Percentiles rank a stretch among this genome's conserved stretches.
These are phyloP conservation scores for Threskiornis aethiopicus DNA, from an alignment of 2,797 vertebrate species.

Conservation along the genomic window DNA sequence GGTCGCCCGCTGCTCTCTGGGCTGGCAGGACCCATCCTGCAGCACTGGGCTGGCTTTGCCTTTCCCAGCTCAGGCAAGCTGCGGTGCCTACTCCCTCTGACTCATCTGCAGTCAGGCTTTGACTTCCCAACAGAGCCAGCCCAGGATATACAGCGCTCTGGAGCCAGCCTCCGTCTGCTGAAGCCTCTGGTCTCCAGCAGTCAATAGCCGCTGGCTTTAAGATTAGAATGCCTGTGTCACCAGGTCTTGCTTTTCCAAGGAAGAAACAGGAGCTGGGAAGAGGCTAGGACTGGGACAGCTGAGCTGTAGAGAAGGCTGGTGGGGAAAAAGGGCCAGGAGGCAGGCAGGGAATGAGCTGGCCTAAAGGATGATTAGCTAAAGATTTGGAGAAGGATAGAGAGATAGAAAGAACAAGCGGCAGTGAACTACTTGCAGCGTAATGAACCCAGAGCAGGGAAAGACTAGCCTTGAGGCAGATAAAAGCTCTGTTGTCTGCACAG, in stretches of 20 bases:
- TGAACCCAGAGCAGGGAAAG: background rate
- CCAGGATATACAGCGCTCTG: accelerated
- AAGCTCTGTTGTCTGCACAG: background rate
- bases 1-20: background rate
- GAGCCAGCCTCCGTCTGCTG: background rate
- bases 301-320: background rate
- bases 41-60: background rate
- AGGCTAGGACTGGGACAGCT: accelerated
- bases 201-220: background rate
- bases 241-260: accelerated
- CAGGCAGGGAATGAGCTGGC: background rate
- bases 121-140: background rate
- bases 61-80: accelerated
- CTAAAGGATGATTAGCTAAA: background rate
- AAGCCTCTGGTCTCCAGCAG: background rate
- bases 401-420: background rate
- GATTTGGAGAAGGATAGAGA: background rate
- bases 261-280: background rate
- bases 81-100: accelerated
- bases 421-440: background rate
- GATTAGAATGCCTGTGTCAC: background rate
- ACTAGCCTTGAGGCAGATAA: constrained; percentile 44
- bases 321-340: background rate
- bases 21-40: background rate
- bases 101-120: background rate